phyloP scores from a whole-genome alignment of 2,888 invertebrate species.

The Philhelius pedissequus region DNA sequence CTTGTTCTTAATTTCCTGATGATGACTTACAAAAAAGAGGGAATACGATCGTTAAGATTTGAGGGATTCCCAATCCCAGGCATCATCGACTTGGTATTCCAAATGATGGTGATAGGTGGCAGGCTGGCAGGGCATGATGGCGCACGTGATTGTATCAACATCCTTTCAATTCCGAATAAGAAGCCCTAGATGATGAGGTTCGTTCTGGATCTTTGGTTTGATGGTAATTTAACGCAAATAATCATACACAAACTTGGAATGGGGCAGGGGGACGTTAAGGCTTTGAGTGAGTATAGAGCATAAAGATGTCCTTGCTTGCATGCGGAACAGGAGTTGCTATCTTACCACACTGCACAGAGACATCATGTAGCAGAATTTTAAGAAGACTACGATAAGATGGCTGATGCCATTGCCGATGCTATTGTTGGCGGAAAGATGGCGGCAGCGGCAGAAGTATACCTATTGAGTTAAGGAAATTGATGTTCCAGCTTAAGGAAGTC shows the following conservation, averaged over 20 bases:
- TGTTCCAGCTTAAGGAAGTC: slow-evolving; percentile 72
- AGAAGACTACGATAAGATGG: slow-evolving; percentile 10
- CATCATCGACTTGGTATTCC: not conserved
- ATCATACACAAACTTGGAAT: slow-evolving; percentile 29
- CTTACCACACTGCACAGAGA: slow-evolving; percentile 28
- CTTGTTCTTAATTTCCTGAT: slow-evolving; percentile 65
- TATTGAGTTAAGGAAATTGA: slow-evolving; percentile 75
- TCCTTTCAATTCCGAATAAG: slow-evolving; percentile 60
- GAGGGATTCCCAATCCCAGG: slow-evolving; percentile 34
- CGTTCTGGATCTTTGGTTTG: slow-evolving; percentile 65
- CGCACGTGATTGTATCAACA: slow-evolving; percentile 66
- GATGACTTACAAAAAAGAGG: slow-evolving; percentile 63
- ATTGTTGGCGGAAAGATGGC: slow-evolving; percentile 9
- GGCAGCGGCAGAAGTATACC: slow-evolving; percentile 1
- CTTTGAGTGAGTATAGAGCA: not conserved
- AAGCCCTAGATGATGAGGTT: slow-evolving; percentile 60
- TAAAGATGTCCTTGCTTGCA: slow-evolving; percentile 21
- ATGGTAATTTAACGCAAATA: slow-evolving; percentile 69
- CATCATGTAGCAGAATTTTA: slow-evolving; percentile 27
- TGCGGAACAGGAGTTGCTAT: slow-evolving; percentile 20
- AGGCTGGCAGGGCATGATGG: not conserved
- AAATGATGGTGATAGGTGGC: slow-evolving; percentile 20
- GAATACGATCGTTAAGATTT: slow-evolving; percentile 60
- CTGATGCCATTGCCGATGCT: not conserved
- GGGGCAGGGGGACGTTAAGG: not conserved